Evolutionary conservation across 2,888 invertebrate species (phyloP), one percentile per base, ranked within the genome.

Genomic region (Ormyrus nitidulus): DNA sequence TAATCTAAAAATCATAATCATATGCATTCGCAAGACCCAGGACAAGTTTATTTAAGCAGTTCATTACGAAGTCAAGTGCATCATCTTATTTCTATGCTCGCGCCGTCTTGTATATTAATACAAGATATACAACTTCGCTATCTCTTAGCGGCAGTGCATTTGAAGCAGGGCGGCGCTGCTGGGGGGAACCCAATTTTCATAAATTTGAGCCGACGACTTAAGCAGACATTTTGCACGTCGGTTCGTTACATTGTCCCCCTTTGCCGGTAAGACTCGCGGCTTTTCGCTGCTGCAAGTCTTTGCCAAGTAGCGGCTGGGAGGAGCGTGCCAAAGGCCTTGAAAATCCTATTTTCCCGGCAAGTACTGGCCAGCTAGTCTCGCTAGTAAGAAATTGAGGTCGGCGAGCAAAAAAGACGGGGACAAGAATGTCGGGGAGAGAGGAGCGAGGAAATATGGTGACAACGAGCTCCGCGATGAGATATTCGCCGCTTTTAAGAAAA

Each of bases 331-430:
- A 68, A 68, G 70, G 56, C 54, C 58, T 77, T 64, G 65, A 77
- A 76, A 70, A 70, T 77, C 70, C 77, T 70, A 77, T 77, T 70
- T 77, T 64, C 70, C 44, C 34, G 44, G 5, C 59, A 69, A 76
- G 68, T 61, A 69, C 59, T 49, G 34, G 69, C 13, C 13, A 58
- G 64, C 56, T 13, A 13, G 5, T n/a, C 71, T 65, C 19, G 9
- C 44, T 69, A 1, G 56, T 51, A 64, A 77, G 68, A 68, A 77
- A 61, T 59, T 48, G 59, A 70, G 61, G 61, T 34, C 34, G 34
- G n/a, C 8, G 71, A 13, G 6, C 10, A 69, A 77, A 64, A 64
- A 34, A 34, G 34, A 19, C 8, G 71, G 11, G 9, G 65, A 77
- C 59, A 64, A 68, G 13, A 46, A n/a, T 77, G 61, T n/a, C 0